phyloP scores from a whole-genome alignment of 2,888 invertebrate genomes.

The Strigamia transsilvanica region DNA sequence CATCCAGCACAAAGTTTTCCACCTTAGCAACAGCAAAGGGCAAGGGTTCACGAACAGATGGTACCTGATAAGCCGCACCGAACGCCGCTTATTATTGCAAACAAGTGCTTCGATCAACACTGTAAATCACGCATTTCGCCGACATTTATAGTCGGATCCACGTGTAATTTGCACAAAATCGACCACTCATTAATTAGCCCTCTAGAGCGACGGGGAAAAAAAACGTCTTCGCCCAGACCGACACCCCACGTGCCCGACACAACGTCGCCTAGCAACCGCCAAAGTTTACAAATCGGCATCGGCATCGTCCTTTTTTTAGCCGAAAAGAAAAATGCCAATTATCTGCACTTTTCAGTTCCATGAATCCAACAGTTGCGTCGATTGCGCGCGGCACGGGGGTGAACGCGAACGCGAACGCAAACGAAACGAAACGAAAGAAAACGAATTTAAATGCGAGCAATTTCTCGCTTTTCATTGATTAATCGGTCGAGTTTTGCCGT shows the following conservation, averaged over 20 bases:
- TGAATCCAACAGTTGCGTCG: neutral
- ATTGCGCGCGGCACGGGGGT: neutral
- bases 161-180: slow-evolving; percentile 11
- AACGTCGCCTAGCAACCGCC: neutral
- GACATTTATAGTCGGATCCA: neutral
- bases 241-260: neutral
- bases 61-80: slow-evolving; percentile 3
- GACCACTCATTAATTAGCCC: neutral
- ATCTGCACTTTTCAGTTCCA: neutral
- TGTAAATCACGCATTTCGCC: neutral
- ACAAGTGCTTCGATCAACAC: neutral
- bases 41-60: slow-evolving; percentile 32
- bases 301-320: too few relatives aligned
- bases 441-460: neutral
- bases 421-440: too few relatives aligned
- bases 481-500: neutral
- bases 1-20: too few relatives aligned
- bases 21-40: slow-evolving; percentile 33
- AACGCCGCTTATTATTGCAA: neutral
- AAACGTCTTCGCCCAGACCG: neutral
- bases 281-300: neutral
- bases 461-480: neutral
- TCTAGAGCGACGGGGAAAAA: too few relatives aligned
- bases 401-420: too few relatives aligned
- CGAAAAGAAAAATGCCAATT: neutral